phyloP scores from a whole-genome alignment of 2,113 vertebrate genomes.

The Oxyura jamaicensis region DNA sequence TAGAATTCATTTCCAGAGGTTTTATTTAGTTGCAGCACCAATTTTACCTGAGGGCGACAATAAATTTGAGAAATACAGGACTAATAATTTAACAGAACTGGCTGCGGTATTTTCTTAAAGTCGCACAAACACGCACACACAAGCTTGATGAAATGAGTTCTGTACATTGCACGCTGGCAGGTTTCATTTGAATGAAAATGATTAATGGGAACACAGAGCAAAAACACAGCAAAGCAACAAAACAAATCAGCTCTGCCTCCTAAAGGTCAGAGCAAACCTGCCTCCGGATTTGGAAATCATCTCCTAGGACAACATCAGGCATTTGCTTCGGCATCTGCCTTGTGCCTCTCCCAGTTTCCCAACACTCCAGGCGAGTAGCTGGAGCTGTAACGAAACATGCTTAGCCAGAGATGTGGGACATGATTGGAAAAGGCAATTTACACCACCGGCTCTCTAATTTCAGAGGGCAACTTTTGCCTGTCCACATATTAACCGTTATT shows the following conservation, averaged over 20 bases:
- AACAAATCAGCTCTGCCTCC: conserved; percentile 12
- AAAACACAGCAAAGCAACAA: not conserved
- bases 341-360: not conserved
- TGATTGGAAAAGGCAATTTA: not conserved
- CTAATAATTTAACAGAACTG: conserved; percentile 44
- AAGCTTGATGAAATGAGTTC: not conserved
- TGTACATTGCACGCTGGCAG: not conserved
- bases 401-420: not conserved
- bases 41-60: conserved; percentile 47
- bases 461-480: not conserved
- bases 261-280: conserved; percentile 21
- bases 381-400: not conserved
- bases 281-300: not conserved
- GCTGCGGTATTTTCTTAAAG: conserved; percentile 20
- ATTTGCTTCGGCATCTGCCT: not conserved
- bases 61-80: conserved; percentile 56
- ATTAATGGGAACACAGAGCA: conserved; percentile 9
- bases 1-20: conserved; percentile 31
- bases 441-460: not conserved
- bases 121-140: not conserved
- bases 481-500: not conserved
- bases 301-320: not conserved
- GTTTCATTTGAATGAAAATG: conserved; percentile 44
- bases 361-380: not conserved
- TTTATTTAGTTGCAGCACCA: conserved; percentile 56